Percentiles rank a stretch among this genome's conserved stretches.
Evolutionary conservation across 35 echinoderm and acorn worm genomes (phyloP).

Genomic region (Ophiothrix spiculata): DNA sequence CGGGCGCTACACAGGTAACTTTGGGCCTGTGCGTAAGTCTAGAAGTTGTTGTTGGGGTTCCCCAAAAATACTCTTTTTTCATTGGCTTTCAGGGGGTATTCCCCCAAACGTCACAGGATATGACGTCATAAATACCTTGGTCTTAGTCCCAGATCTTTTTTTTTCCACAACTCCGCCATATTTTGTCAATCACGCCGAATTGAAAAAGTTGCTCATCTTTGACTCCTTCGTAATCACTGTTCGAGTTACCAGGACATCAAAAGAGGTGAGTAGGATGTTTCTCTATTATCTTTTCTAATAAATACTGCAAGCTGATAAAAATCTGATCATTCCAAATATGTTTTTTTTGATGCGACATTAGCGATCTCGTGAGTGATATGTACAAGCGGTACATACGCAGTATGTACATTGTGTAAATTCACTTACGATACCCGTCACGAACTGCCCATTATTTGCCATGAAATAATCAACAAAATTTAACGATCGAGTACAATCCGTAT

Average conservation of each 20-base stretch:
- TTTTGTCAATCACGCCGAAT: not conserved
- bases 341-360: not conserved
- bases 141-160: not conserved
- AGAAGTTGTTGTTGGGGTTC: not conserved
- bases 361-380: not conserved
- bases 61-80: not conserved
- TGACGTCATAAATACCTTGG: not conserved
- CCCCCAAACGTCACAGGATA: not conserved
- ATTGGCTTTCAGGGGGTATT: not conserved
- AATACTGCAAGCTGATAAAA: not conserved
- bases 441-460: not conserved
- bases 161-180: not conserved
- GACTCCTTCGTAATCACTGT: not conserved
- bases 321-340: not conserved
- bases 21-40: not conserved
- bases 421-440: not conserved
- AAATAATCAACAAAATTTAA: not conserved
- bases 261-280: not conserved
- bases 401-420: not conserved
- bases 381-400: not conserved
- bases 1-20: not conserved
- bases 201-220: not conserved
- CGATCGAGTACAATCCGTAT: not conserved
- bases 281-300: not conserved
- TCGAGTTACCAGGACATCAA: not conserved